Conservation (phyloP, 2,113 vertebrate species). For the Cebus imitator region DNA sequence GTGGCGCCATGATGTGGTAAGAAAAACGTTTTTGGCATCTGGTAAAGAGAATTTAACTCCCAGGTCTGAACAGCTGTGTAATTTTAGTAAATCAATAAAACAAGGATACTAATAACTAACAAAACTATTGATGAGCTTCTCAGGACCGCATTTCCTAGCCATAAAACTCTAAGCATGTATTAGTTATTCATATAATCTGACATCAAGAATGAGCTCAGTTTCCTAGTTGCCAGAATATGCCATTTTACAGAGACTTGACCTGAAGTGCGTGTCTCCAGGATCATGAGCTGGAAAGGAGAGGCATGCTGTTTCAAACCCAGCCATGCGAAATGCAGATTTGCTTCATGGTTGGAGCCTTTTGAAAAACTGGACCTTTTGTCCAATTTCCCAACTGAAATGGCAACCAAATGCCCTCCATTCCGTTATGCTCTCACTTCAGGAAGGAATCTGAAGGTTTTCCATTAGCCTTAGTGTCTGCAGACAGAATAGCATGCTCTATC, state of each 20-base stretch:
- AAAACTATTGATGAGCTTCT: not conserved
- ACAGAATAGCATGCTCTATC: rapidly evolving
- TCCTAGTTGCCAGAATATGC: not conserved
- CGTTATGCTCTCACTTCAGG: not conserved
- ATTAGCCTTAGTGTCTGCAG: not conserved
- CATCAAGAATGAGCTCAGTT: not conserved
- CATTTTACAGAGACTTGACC: not conserved
- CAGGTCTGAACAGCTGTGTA: not conserved
- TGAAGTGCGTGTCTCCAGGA: not conserved
- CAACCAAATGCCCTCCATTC: not conserved
- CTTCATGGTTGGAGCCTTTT: not conserved
- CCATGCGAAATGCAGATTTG: not conserved
- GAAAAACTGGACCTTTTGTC: not conserved
- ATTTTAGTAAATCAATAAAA: not conserved
- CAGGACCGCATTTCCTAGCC: not conserved
- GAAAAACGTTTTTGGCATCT: not conserved
- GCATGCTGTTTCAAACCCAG: not conserved
- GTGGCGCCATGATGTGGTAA: not conserved
- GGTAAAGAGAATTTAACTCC: not conserved
- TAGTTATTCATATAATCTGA: slow-evolving; percentile 31
- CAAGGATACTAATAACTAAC: not conserved
- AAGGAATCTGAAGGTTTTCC: not conserved
- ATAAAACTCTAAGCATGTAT: not conserved
- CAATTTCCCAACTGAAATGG: not conserved
- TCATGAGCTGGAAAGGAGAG: not conserved